Conservation (phyloP, 2,888 invertebrate genomes). For the Norana najaformis region DNA sequence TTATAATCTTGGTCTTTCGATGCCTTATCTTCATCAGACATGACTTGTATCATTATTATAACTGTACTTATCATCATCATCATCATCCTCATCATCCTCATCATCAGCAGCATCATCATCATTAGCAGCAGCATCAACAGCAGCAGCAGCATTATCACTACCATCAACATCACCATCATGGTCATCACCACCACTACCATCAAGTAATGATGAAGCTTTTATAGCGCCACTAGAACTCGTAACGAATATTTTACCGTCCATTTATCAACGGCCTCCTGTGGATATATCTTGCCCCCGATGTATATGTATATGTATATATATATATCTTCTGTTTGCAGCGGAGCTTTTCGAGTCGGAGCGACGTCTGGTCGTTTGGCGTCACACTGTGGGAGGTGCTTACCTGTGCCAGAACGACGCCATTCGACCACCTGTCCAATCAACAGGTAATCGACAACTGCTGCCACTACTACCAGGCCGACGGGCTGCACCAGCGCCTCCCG, state of each 20-base stretch:
- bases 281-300: too few species aligned
- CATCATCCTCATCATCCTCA: not conserved
- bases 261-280: too few species aligned
- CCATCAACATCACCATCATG: not conserved
- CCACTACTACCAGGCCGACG: slow-evolving; percentile 69
- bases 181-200: not conserved
- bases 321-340: slow-evolving; percentile 72
- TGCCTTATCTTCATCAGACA: not conserved
- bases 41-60: slow-evolving; percentile 6
- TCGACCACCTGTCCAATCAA: slow-evolving; percentile 74
- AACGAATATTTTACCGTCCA: too few species aligned
- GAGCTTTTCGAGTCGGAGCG: slow-evolving; percentile 81
- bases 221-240: too few species aligned
- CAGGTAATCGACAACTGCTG: slow-evolving; percentile 81
- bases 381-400: slow-evolving; percentile 84
- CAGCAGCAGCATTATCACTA: too few species aligned
- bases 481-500: slow-evolving; percentile 63
- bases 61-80: slow-evolving; percentile 8
- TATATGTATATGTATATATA: too few species aligned
- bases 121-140: too few species aligned
- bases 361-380: slow-evolving; percentile 65
- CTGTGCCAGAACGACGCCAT: slow-evolving; percentile 77
- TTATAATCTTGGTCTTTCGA: not conserved
- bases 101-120: too few species aligned
- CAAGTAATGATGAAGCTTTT: not conserved